Evolutionary conservation across 2,888 invertebrate species (phyloP).

Genomic region (Mycogona germanica): DNA sequence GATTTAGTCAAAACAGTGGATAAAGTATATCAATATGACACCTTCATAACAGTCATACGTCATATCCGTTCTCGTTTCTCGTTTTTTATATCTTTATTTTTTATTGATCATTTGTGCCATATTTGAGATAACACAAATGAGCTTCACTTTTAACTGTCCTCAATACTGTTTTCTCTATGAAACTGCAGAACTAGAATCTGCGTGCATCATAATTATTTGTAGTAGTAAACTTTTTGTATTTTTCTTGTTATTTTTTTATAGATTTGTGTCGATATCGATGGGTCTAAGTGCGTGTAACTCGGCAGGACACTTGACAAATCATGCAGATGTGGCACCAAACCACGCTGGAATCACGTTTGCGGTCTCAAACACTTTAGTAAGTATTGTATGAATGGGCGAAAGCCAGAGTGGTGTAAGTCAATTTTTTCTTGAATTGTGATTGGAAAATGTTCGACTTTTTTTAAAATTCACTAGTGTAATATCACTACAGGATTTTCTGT

Average conservation of each 20-base stretch:
- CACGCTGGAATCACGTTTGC: constrained; percentile 65
- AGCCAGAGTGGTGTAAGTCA: no score
- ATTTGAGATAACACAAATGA: no score
- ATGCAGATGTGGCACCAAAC: constrained; percentile 62
- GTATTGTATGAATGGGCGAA: no score
- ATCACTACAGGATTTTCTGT: no score
- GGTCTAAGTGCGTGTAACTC: constrained; percentile 61
- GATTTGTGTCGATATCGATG: constrained; percentile 58
- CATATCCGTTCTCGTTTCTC: not conserved
- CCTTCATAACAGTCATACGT: not conserved
- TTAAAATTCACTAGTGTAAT: no score
- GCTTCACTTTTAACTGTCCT: no score
- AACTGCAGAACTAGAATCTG: not conserved
- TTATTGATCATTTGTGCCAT: not conserved
- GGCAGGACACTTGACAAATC: constrained; percentile 61
- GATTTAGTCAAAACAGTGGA: no score
- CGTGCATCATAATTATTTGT: not conserved
- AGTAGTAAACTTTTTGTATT: not conserved
- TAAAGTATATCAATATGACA: no score
- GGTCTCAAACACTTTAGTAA: constrained; percentile 56
- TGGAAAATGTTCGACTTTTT: not conserved
- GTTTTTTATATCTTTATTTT: not conserved
- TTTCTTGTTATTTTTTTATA: constrained; percentile 29
- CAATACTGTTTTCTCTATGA: no score
- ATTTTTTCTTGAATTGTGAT: no score